Percentiles rank a stretch among this genome's conserved stretches.
Evolutionary conservation across 1,140 invertebrate species (phyloP).

Genomic region (Diorhabda sublineata): DNA sequence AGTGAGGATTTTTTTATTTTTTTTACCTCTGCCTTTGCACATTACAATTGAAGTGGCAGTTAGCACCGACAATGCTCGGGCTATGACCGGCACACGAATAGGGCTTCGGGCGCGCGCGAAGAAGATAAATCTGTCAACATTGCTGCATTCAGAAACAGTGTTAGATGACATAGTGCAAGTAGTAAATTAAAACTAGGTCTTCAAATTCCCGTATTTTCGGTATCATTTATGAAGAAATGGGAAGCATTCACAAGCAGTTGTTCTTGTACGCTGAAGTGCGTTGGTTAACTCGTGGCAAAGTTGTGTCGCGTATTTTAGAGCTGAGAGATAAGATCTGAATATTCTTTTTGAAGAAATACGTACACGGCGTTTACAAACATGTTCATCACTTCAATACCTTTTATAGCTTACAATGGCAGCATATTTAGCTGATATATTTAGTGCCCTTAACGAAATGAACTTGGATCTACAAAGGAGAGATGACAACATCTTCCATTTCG

Average conservation of each 20-base stretch:
- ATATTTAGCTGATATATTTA: too few relatives aligned
- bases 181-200: too few relatives aligned
- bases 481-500: background rate
- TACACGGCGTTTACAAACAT: background rate
- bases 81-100: slow-evolving; percentile 13
- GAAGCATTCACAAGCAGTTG: too few relatives aligned
- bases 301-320: background rate
- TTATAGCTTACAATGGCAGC: too few relatives aligned
- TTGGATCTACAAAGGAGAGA: background rate
- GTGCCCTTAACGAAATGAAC: background rate
- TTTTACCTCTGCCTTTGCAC: slow-evolving; percentile 30
- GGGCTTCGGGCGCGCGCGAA: slow-evolving; percentile 13
- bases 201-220: too few relatives aligned
- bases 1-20: slow-evolving; percentile 38
- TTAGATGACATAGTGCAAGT: too few relatives aligned
- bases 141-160: too few relatives aligned
- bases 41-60: slow-evolving; percentile 37
- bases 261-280: too few relatives aligned
- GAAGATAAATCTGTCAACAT: slow-evolving; percentile 5
- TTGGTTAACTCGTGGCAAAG: too few relatives aligned
- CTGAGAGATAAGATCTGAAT: background rate
- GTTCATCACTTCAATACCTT: background rate
- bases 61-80: slow-evolving; percentile 20
- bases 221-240: too few relatives aligned
- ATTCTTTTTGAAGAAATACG: background rate